Conservation (phyloP, 2,113 vertebrate species). For the Columba janthina region DNA sequence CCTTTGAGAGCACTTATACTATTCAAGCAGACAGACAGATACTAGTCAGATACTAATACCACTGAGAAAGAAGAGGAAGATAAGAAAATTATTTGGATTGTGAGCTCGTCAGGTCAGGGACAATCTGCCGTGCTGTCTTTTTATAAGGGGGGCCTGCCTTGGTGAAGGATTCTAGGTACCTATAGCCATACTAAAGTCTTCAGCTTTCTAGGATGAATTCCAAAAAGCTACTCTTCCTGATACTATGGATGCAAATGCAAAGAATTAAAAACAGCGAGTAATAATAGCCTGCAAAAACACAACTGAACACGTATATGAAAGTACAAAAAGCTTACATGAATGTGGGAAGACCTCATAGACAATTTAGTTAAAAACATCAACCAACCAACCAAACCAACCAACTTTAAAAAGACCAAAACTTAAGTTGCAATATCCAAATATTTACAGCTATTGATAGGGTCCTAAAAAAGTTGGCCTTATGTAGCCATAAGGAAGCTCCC, state of each 20-base stretch:
- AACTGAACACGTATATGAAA: background rate
- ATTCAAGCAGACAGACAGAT: background rate
- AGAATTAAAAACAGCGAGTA: background rate
- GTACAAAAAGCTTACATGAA: background rate
- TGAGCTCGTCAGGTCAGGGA: background rate
- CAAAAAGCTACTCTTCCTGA: background rate
- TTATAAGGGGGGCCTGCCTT: background rate
- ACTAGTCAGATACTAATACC: background rate
- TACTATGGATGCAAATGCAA: background rate
- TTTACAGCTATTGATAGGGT: background rate
- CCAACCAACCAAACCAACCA: no score
- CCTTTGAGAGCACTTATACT: background rate
- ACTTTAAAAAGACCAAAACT: background rate
- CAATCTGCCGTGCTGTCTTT: background rate
- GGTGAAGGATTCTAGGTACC: background rate
- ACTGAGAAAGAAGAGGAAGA: background rate
- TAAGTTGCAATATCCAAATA: background rate
- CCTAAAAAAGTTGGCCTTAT: background rate
- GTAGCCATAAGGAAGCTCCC: background rate
- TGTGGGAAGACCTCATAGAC: background rate
- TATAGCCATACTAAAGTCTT: background rate
- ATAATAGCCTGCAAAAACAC: background rate
- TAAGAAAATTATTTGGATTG: background rate
- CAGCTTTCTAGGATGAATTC: background rate
- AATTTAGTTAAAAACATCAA: background rate